phyloP scores from a whole-genome alignment of 2,888 invertebrate species.

The Amblyjoppa fuscipennis region DNA sequence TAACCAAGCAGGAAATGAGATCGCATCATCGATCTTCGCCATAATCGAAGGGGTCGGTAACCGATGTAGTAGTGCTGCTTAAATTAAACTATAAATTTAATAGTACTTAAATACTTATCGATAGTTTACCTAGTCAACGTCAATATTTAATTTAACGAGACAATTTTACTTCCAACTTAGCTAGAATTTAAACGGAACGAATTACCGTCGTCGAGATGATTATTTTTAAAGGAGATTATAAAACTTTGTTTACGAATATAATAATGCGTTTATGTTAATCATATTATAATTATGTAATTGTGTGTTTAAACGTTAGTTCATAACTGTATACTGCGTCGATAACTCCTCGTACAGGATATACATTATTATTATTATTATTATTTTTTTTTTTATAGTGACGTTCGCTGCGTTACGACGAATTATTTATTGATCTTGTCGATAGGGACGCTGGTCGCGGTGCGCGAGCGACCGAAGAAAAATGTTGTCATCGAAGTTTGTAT shows the following conservation, averaged over 20 bases:
- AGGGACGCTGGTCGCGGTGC: slow-evolving; percentile 47
- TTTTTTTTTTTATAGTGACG: slow-evolving; percentile 23
- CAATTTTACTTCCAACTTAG: slow-evolving; percentile 14
- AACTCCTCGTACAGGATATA: slow-evolving; percentile 41
- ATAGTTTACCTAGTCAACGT: slow-evolving; percentile 24
- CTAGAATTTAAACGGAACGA: slow-evolving; percentile 4
- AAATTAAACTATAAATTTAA: slow-evolving; percentile 17
- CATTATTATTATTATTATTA: slow-evolving; percentile 16
- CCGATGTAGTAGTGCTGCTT: slow-evolving; percentile 31
- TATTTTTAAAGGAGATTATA: not conserved
- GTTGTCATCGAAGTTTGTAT: slow-evolving; percentile 62
- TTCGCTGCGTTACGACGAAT: slow-evolving; percentile 34
- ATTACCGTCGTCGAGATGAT: slow-evolving; percentile 38
- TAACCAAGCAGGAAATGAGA: slow-evolving; percentile 37
- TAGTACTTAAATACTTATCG: slow-evolving; percentile 6
- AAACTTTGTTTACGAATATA: slow-evolving; percentile 37
- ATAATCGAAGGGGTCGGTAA: slow-evolving; percentile 18
- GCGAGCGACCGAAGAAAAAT: slow-evolving; percentile 53
- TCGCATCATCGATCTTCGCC: slow-evolving; percentile 50
- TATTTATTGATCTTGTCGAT: slow-evolving; percentile 47
- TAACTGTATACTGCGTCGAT: slow-evolving; percentile 33
- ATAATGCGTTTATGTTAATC: slow-evolving; percentile 47
- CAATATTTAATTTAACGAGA: slow-evolving; percentile 25
- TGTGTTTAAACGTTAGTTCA: slow-evolving; percentile 49
- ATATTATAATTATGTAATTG: slow-evolving; percentile 26